Evolutionary conservation across 1,140 invertebrate genomes (phyloP), one percentile per base, ranked within the genome.

Genomic region (Dysdera silvatica): DNA sequence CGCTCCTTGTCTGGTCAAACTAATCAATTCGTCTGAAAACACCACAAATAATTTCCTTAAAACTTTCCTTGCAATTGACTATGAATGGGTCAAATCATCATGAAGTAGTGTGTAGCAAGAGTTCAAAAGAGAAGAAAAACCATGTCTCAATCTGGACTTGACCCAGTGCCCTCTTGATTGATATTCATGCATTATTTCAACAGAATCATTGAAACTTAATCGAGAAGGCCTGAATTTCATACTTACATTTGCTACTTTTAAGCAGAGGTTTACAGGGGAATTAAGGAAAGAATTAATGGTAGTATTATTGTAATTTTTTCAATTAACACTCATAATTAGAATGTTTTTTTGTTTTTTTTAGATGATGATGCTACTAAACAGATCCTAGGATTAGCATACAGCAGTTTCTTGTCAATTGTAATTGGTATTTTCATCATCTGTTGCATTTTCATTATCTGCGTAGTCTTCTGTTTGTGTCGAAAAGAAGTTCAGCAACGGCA

Each of bases 381-480:
- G 43, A 84, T 89, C 51, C 76, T 88, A 58, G 87, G 88, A 33
- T 78, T 89, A 73, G 84, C 85, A 68, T 80, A 84, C 68, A 82
- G 85, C 53, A 85, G 87, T 81, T 85, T 91, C 72, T 84, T 86
- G 43, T 80, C 85, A 29, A 80, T 82, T 49, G 81, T 86, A 14
- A 82, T 87, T 29, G 83, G 82, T 66, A 77, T 82, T 32, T 76
- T 85, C 65, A 77, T 91, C 66, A 78, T 85, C 59, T 75, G 72
- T 66, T 82, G 83, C 64, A 83, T 83, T 20, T 80, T 82, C 57
- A 82, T 85, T n/a, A 82, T 84, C 40, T 82, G 80, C 35, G 76
- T 83, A 16, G 81, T 83, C 23, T 80, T 88, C 67, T 91, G 87
- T 76, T 80, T 87, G 67, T 90, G 85, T 74, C 82, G 86, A 32